Conservation (phyloP, 30 jellyfish, hydroid and myxozoan species). For the Pelagia noctiluca region DNA sequence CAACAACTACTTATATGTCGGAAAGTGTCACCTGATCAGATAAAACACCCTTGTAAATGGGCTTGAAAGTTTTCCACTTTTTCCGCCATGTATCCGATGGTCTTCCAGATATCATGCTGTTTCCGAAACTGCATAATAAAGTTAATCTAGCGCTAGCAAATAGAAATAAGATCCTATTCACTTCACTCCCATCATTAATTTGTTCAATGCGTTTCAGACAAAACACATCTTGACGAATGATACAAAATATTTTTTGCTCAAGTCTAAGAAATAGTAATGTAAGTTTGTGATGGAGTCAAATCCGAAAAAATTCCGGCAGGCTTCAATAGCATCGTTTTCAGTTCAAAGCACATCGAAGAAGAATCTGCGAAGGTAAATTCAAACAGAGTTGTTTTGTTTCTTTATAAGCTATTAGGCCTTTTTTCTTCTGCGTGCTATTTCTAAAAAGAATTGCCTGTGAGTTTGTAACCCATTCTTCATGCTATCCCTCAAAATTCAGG, state of each 20-base stretch:
- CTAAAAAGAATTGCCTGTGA: conserved; percentile 30
- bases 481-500: conserved; percentile 7
- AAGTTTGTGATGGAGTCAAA: conserved; percentile 51
- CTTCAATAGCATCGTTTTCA: conserved; percentile 42
- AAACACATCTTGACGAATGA: conserved; percentile 46
- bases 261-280: conserved; percentile 33
- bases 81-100: conserved; percentile 31
- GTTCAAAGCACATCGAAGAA: conserved; percentile 59
- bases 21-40: conserved; percentile 44
- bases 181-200: too few species aligned
- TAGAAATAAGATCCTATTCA: too few species aligned
- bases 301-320: conserved; percentile 56
- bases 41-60: conserved; percentile 30
- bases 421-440: conserved; percentile 44
- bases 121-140: conserved; percentile 57
- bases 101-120: conserved; percentile 30
- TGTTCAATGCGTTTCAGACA: conserved; percentile 55
- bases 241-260: conserved; percentile 42
- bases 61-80: conserved; percentile 43
- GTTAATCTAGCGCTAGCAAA: too few species aligned
- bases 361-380: conserved; percentile 41
- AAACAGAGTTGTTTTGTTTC: conserved; percentile 32
- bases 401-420: conserved; percentile 34
- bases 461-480: conserved; percentile 16
- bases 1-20: conserved; percentile 34